Conservation (phyloP, 2,113 vertebrate species). For the Hepsetus odoe region DNA sequence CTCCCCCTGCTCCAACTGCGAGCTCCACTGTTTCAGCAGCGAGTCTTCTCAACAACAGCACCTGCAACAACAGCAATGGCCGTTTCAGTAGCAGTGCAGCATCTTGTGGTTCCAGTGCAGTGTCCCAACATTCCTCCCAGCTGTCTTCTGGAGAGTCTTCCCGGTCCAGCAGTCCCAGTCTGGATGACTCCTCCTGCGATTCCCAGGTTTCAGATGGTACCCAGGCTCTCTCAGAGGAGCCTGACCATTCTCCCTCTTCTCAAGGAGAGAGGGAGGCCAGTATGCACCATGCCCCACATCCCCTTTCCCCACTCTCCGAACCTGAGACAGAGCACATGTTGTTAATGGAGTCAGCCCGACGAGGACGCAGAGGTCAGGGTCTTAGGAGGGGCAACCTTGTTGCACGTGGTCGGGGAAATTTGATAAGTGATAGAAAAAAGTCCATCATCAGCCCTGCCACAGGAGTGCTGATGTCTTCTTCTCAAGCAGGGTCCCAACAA, state of each 20-base stretch:
- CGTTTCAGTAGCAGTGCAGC: constrained; percentile 87
- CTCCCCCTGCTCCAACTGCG: constrained; percentile 63
- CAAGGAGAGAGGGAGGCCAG: constrained; percentile 70
- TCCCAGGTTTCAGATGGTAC: constrained; percentile 95
- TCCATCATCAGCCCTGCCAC: constrained; percentile 79
- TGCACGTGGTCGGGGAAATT: constrained; percentile 75
- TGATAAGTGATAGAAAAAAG: constrained; percentile 78
- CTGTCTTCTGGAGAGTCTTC: constrained; percentile 96
- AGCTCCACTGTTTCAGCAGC: constrained; percentile 48
- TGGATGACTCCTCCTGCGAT: constrained; percentile 93
- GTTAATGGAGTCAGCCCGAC: constrained; percentile 70
- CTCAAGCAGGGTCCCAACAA: constrained; percentile 78
- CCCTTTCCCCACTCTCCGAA: constrained; percentile 82
- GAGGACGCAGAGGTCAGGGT: constrained; percentile 81
- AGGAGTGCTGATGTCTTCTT: constrained; percentile 80
- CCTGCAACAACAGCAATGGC: constrained; percentile 78
- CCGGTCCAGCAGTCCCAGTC: constrained; percentile 92
- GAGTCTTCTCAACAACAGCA: constrained; percentile 68
- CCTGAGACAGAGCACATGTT: constrained; percentile 69
- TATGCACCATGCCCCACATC: constrained; percentile 76
- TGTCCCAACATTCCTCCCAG: constrained; percentile 96
- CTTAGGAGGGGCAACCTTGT: constrained; percentile 64
- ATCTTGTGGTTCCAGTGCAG: constrained; percentile 92
- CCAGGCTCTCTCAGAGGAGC: constrained; percentile 84
- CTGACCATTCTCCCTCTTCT: constrained; percentile 76